These are phyloP conservation scores for Drosophila orosa DNA, from an alignment of 1,140 invertebrate species.

Conservation along the genomic window DNA sequence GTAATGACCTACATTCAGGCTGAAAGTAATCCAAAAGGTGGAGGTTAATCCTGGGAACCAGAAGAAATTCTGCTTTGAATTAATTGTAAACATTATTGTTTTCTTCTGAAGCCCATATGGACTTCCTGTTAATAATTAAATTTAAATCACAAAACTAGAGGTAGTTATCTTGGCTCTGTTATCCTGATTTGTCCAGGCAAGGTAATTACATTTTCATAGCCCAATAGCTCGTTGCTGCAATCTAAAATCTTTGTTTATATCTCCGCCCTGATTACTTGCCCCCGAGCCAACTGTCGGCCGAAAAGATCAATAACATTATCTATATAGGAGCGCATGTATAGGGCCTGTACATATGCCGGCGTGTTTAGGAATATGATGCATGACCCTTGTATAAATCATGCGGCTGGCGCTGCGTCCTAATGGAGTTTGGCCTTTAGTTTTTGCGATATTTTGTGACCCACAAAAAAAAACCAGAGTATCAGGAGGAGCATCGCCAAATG, in stretches of 20 bases:
- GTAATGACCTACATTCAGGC: conserved; percentile 40
- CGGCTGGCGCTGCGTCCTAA: conserved; percentile 57
- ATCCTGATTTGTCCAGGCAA: neutral
- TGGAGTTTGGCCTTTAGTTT: conserved; percentile 70
- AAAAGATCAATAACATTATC: conserved; percentile 41
- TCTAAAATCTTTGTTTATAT: conserved; percentile 14
- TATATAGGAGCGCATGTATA: conserved; percentile 1
- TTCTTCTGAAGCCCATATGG: neutral
- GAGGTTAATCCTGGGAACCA: neutral
- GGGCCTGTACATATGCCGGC: conserved; percentile 12
- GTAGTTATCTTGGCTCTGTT: neutral
- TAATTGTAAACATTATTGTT: neutral
- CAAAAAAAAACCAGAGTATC: conserved; percentile 22
- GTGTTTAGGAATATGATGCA: conserved; percentile 59
- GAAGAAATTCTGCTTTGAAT: neutral
- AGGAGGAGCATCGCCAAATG: conserved; percentile 23
- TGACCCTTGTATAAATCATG: conserved; percentile 70
- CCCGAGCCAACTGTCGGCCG: conserved; percentile 7
- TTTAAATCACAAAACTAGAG: neutral
- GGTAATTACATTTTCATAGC: conserved; percentile 11
- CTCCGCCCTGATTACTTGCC: conserved; percentile 8
- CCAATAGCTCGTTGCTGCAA: conserved; percentile 3
- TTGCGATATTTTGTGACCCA: conserved; percentile 60
- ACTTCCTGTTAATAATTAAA: neutral
- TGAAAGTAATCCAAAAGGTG: neutral